phyloP scores from a whole-genome alignment of 2,888 invertebrate species.

The Omphaloscelis lunosa region DNA sequence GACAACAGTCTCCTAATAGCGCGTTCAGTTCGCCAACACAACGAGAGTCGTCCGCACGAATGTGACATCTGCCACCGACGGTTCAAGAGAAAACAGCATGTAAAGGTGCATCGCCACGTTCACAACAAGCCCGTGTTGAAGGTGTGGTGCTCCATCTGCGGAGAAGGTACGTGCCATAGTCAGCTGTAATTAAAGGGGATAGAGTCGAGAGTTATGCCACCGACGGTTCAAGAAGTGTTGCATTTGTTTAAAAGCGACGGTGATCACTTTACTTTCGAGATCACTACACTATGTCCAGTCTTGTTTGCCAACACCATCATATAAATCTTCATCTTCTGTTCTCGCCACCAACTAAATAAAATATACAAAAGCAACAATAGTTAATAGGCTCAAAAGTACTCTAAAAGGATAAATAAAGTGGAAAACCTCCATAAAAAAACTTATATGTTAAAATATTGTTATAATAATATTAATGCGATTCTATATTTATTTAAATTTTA shows the following conservation, averaged over 20 bases:
- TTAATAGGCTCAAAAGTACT: too few species aligned
- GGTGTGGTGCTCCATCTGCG: conserved; percentile 83
- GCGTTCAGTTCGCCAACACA: conserved; percentile 35
- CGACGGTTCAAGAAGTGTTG: not conserved
- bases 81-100: conserved; percentile 86
- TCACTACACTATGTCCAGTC: not conserved
- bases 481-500: too few species aligned
- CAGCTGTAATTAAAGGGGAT: not conserved
- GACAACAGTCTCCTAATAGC: conserved; percentile 68
- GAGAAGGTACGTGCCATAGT: conserved; percentile 74
- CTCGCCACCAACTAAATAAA: not conserved
- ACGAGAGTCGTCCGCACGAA: conserved; percentile 78
- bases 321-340: not conserved
- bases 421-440: too few species aligned
- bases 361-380: not conserved
- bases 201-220: not conserved
- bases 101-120: conserved; percentile 83
- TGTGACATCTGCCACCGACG: conserved; percentile 82
- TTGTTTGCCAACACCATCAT: not conserved
- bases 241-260: not conserved
- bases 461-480: too few species aligned
- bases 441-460: too few species aligned
- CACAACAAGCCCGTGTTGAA: conserved; percentile 75
- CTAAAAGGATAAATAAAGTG: too few species aligned
- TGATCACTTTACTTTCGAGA: not conserved